These are phyloP conservation scores for Daubentonia madagascariensis DNA, from an alignment of 2,113 vertebrate genomes.

Conservation along the genomic window DNA sequence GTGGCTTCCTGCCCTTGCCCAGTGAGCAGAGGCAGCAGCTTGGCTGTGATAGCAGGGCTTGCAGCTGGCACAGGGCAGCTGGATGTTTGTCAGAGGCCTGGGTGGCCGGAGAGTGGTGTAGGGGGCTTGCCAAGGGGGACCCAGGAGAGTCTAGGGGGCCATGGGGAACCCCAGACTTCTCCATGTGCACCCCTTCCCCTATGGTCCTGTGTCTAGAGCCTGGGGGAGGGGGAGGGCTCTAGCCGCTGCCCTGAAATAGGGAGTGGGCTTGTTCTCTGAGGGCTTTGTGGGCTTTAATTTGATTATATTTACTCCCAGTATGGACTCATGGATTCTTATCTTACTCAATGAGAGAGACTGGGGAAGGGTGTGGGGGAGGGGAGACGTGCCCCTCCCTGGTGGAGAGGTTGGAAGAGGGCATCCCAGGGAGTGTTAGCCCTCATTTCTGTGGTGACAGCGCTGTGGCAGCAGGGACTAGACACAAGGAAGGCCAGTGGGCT, in stretches of 20 bases:
- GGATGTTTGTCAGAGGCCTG: not conserved
- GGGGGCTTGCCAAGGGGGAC: not conserved
- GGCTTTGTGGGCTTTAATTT: not conserved
- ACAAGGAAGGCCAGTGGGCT: not conserved
- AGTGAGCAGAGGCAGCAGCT: not conserved
- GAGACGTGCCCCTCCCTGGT: not conserved
- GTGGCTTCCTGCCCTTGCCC: not conserved
- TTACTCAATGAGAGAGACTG: not conserved
- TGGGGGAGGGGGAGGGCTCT: no score
- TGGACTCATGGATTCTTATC: not conserved
- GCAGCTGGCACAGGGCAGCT: not conserved
- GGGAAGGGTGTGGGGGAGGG: not conserved
- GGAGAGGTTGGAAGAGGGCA: not conserved
- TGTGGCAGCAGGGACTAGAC: not conserved
- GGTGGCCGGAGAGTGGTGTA: not conserved
- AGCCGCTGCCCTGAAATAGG: not conserved
- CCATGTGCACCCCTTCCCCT: not conserved
- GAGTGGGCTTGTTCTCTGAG: not conserved
- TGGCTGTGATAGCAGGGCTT: not conserved
- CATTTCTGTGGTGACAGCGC: not conserved
- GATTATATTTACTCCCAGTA: rapidly evolving
- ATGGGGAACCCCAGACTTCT: not conserved
- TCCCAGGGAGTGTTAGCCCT: not conserved
- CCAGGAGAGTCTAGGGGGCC: not conserved
- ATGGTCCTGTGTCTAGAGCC: not conserved